Conservation (phyloP, 1,140 invertebrate genomes). For the Cydia fagiglandana region DNA sequence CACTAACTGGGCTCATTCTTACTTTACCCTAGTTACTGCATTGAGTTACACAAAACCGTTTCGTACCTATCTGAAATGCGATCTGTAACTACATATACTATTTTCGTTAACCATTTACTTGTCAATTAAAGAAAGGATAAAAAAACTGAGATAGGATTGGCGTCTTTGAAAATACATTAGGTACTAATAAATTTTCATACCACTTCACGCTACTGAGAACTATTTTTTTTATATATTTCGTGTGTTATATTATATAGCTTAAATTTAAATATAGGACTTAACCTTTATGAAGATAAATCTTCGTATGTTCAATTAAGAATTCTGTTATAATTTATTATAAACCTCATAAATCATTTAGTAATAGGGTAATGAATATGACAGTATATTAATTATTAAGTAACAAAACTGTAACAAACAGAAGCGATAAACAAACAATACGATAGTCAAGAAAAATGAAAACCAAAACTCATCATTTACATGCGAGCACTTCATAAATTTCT, state of each 20-base stretch:
- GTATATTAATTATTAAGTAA: not conserved
- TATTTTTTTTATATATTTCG: too few species aligned
- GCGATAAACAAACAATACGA: constrained; percentile 22
- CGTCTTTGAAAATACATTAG: too few species aligned
- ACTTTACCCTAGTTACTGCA: constrained; percentile 16
- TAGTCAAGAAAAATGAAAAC: constrained; percentile 28
- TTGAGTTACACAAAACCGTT: not conserved
- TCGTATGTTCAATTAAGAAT: too few species aligned
- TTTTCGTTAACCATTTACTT: not conserved
- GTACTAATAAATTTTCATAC: too few species aligned
- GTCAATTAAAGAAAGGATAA: too few species aligned
- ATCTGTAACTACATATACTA: not conserved
- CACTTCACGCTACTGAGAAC: too few species aligned
- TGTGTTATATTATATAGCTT: too few species aligned
- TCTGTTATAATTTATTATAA: too few species aligned
- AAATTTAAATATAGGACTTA: too few species aligned
- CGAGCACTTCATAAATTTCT: constrained; percentile 55
- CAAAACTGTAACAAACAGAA: constrained; percentile 21
- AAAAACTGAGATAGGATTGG: too few species aligned
- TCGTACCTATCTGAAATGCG: not conserved
- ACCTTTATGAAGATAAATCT: too few species aligned
- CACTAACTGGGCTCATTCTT: constrained; percentile 20
- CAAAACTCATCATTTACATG: constrained; percentile 49
- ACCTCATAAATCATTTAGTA: constrained; percentile 8
- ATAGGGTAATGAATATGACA: constrained; percentile 35